These are phyloP conservation scores for Cephus runcator DNA, from an alignment of 2,888 invertebrate genomes.

Conservation along the genomic window DNA sequence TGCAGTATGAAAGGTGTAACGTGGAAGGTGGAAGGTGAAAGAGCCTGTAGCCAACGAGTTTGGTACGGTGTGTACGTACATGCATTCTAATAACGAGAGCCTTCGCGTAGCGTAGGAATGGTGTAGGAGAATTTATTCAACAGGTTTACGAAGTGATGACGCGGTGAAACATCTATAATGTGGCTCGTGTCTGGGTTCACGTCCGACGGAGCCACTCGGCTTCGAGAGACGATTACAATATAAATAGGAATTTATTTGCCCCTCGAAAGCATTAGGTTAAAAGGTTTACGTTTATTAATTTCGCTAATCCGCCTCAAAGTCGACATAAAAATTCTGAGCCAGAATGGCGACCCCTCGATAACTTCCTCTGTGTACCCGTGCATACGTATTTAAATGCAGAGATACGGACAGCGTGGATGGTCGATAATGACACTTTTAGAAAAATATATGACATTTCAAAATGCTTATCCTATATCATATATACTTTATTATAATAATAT, in stretches of 20 bases:
- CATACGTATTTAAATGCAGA: neutral
- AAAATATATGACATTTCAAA: neutral
- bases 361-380: neutral
- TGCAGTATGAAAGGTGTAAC: neutral
- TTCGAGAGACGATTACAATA: conserved; percentile 53
- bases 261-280: conserved; percentile 55
- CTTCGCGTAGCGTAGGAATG: conserved; percentile 1
- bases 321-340: neutral
- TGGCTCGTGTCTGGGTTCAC: conserved; percentile 44
- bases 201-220: conserved; percentile 13
- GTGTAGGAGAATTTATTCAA: conserved; percentile 47
- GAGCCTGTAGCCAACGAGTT: neutral
- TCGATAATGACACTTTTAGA: neutral
- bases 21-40: neutral
- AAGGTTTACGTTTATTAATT: conserved; percentile 63
- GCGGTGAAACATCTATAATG: conserved; percentile 58
- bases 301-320: conserved; percentile 46
- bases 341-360: neutral
- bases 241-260: conserved; percentile 60
- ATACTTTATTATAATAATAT: neutral
- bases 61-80: neutral
- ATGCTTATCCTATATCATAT: neutral
- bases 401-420: neutral
- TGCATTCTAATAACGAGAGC: neutral
- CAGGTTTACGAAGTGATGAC: conserved; percentile 63